Evolutionary conservation across 2,113 vertebrate genomes (phyloP).

Genomic region (Ceratotherium simum): DNA sequence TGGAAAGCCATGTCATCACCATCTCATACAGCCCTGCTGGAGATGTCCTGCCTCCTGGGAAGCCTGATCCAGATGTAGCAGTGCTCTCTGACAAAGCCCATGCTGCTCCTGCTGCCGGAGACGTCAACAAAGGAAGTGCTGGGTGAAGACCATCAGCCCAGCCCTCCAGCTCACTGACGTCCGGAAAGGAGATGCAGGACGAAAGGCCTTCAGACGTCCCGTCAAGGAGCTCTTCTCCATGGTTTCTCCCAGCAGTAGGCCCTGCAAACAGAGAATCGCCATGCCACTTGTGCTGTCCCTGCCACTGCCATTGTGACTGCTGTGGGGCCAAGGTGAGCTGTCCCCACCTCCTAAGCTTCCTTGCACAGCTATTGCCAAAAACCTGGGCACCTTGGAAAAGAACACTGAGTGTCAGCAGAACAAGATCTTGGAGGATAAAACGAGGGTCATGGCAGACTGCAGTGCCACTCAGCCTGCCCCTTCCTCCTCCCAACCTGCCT

Average conservation of each 20-base stretch:
- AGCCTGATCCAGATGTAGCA: no score
- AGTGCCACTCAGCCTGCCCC: fast-evolving
- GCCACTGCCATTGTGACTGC: not conserved
- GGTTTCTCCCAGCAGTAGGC: no score
- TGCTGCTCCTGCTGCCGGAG: no score
- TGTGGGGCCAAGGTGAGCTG: not conserved
- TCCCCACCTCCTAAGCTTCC: slow-evolving; percentile 90
- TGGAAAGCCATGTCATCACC: no score
- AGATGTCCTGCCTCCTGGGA: no score
- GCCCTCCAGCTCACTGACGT: no score
- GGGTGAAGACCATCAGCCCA: slow-evolving; percentile 76
- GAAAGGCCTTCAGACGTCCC: not conserved
- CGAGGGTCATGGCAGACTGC: slow-evolving; percentile 22
- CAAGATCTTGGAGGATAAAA: slow-evolving; percentile 87
- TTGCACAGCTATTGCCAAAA: slow-evolving; percentile 88
- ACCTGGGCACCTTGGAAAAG: slow-evolving; percentile 87
- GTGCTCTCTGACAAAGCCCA: no score
- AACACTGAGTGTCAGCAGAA: slow-evolving; percentile 86
- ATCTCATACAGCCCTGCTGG: no score
- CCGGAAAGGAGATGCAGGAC: no score
- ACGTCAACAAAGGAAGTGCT: not conserved
- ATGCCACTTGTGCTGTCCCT: fast-evolving
- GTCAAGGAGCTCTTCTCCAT: fast-evolving
- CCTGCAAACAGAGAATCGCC: fast-evolving
- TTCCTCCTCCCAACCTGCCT: not conserved